These are phyloP conservation scores for Nerophis lumbriciformis DNA, from an alignment of 2,113 vertebrate species.

Conservation along the genomic window DNA sequence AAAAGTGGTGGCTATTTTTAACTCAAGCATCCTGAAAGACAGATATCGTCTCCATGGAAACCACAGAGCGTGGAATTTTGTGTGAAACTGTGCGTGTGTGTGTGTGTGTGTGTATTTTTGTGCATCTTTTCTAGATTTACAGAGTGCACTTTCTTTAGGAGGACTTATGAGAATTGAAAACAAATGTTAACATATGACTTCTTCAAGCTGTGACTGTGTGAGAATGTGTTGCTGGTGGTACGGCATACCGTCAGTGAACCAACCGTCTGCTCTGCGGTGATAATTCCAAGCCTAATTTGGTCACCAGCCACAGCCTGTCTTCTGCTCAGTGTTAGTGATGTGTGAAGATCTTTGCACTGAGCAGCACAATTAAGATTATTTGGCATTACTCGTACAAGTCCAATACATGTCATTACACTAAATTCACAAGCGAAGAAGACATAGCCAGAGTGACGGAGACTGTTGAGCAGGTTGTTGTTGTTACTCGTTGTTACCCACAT, in stretches of 20 bases:
- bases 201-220: not conserved
- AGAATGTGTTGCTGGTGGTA: not conserved
- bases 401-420: too few species aligned
- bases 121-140: not conserved
- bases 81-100: too few species aligned
- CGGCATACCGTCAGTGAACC: not conserved
- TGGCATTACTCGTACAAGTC: too few species aligned
- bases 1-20: conserved; percentile 63
- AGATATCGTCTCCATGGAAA: conserved; percentile 68
- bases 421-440: too few species aligned
- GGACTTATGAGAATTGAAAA: too few species aligned
- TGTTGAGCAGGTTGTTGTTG: too few species aligned
- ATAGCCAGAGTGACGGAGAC: too few species aligned
- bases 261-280: conserved; percentile 21
- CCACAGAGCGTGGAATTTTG: conserved; percentile 29
- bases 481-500: too few species aligned
- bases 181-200: too few species aligned
- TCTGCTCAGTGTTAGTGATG: not conserved
- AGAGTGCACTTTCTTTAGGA: too few species aligned
- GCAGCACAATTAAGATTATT: too few species aligned
- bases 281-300: conserved; percentile 35
- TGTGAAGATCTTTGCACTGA: not conserved
- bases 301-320: conserved; percentile 16
- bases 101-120: not conserved
- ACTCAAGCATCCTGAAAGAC: conserved; percentile 64